Conservation (phyloP, 2,888 invertebrate species). For the Melanostoma scalare region DNA sequence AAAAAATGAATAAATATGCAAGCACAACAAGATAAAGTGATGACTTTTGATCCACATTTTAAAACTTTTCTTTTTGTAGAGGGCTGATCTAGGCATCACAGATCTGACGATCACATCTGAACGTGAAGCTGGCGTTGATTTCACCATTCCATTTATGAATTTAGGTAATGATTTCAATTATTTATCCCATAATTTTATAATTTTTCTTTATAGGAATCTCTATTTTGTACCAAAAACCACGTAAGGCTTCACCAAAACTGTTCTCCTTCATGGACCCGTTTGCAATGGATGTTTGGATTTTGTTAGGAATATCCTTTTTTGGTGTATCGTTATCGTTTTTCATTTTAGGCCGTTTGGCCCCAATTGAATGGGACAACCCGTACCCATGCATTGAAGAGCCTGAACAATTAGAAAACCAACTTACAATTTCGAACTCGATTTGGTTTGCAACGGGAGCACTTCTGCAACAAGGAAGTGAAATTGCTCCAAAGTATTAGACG, state of each 20-base stretch:
- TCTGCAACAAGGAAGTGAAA: conserved; percentile 93
- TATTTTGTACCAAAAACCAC: conserved; percentile 93
- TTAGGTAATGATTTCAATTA: conserved; percentile 83
- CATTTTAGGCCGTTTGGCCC: conserved; percentile 90
- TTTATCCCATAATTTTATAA: neutral
- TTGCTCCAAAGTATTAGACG: conserved; percentile 88
- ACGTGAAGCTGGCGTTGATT: conserved; percentile 94
- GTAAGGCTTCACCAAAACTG: conserved; percentile 90
- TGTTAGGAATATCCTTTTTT: conserved; percentile 90
- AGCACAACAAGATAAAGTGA: too few species aligned
- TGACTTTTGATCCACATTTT: too few species aligned
- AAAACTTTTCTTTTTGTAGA: conserved; percentile 83
- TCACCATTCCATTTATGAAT: conserved; percentile 98
- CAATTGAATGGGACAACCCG: conserved; percentile 94
- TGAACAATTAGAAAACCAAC: conserved; percentile 91
- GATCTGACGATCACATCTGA: conserved; percentile 94
- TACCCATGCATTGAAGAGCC: conserved; percentile 93
- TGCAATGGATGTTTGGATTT: conserved; percentile 92
- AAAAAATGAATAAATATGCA: neutral
- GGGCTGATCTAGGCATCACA: conserved; percentile 94
- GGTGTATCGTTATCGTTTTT: conserved; percentile 91
- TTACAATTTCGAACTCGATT: conserved; percentile 90
- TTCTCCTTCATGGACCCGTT: conserved; percentile 97
- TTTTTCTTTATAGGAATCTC: conserved; percentile 86
- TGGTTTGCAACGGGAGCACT: conserved; percentile 95